These are phyloP conservation scores for Syngnathus acus DNA, from an alignment of 2,797 vertebrate genomes.

Conservation along the genomic window DNA sequence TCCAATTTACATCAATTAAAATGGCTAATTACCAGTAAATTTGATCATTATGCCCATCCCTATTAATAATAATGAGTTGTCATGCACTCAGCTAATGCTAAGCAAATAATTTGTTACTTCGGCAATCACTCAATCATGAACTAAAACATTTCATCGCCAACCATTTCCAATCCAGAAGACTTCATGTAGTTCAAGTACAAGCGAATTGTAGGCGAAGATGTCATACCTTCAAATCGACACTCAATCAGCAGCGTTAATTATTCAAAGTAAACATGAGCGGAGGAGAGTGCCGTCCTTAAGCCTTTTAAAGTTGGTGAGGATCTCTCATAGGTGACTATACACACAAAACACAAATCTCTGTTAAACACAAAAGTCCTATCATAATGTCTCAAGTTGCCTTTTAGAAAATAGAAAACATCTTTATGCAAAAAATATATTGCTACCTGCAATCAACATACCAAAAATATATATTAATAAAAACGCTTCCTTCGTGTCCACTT, in stretches of 20 bases:
- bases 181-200: slow-evolving; percentile 35
- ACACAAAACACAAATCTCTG: slow-evolving; percentile 29
- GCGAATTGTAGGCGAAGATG: slow-evolving; percentile 21
- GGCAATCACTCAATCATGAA: slow-evolving; percentile 17
- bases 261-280: slow-evolving; percentile 52
- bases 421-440: slow-evolving; percentile 75
- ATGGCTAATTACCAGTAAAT: background rate
- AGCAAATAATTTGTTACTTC: slow-evolving; percentile 21
- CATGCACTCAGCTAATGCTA: slow-evolving; percentile 2
- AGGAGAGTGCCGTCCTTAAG: slow-evolving; percentile 28
- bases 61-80: background rate
- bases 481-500: slow-evolving; percentile 39
- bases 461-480: slow-evolving; percentile 74
- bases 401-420: slow-evolving; percentile 71
- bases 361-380: slow-evolving; percentile 52
- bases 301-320: slow-evolving; percentile 36
- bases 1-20: background rate
- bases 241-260: slow-evolving; percentile 26
- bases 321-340: slow-evolving; percentile 33
- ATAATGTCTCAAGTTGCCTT: slow-evolving; percentile 42
- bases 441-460: slow-evolving; percentile 73
- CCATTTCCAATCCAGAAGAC: slow-evolving; percentile 30
- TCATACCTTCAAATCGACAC: slow-evolving; percentile 17
- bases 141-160: slow-evolving; percentile 15
- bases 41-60: background rate